phyloP scores from a whole-genome alignment of 2,797 vertebrate species.

The Sylvilagus floridanus region DNA sequence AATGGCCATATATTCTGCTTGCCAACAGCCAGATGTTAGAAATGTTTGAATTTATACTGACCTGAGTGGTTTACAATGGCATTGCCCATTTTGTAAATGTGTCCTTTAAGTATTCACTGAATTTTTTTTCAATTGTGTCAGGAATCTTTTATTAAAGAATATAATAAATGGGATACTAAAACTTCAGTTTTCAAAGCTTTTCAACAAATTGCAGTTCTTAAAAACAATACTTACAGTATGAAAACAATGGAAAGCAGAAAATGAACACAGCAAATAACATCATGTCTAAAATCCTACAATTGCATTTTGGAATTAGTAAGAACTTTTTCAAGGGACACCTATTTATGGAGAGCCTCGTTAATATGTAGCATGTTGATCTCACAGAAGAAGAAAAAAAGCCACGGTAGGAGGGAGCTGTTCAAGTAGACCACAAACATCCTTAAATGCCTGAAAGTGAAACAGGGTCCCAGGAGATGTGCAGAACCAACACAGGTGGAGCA shows the following conservation, averaged over 20 bases:
- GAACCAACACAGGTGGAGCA: no score
- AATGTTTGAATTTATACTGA: neutral
- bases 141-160: neutral
- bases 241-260: neutral
- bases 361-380: no score
- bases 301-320: neutral
- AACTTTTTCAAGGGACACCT: neutral
- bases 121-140: neutral
- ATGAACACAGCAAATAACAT: neutral
- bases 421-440: no score
- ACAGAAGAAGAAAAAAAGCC: no score
- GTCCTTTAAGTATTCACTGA: neutral
- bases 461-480: no score
- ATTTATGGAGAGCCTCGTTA: neutral
- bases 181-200: neutral
- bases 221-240: neutral
- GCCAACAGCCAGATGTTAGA: neutral
- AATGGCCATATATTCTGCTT: neutral
- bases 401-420: no score
- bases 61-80: neutral
- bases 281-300: neutral
- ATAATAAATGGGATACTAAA: neutral
- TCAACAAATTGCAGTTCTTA: neutral
- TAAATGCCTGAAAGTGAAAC: no score
- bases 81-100: neutral